Evolutionary conservation across 2,888 invertebrate genomes (phyloP).

Genomic region (Andrena dorsata): DNA sequence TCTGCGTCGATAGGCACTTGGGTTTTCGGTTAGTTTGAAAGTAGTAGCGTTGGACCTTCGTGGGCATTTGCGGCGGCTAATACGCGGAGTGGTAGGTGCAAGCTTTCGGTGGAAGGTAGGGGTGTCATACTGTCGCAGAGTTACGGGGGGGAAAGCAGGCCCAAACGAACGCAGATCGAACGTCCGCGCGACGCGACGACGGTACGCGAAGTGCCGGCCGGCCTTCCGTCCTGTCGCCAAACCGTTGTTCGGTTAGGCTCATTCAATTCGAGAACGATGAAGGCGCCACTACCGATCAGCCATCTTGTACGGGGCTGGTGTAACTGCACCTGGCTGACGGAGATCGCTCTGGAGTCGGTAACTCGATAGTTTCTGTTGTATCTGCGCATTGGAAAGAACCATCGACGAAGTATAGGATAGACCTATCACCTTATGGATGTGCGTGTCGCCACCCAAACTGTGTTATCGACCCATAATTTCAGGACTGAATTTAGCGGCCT

Average conservation of each 20-base stretch:
- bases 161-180: constrained; percentile 34
- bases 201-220: constrained; percentile 82
- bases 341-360: not conserved
- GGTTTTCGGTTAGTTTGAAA: not conserved
- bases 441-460: too few relatives aligned
- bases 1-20: not conserved
- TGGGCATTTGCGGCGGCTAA: not conserved
- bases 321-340: fast-evolving
- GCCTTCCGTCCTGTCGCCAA: constrained; percentile 64
- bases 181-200: constrained; percentile 79
- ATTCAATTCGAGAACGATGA: constrained; percentile 70
- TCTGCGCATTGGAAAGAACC: not conserved
- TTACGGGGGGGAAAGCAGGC: not conserved
- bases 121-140: constrained; percentile 11
- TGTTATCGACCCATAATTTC: too few relatives aligned
- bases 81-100: not conserved
- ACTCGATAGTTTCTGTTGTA: not conserved
- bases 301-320: constrained; percentile 28
- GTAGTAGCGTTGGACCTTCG: not conserved
- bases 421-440: too few relatives aligned
- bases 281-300: constrained; percentile 43
- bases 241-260: constrained; percentile 67
- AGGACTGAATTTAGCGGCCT: too few relatives aligned
- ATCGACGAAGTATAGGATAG: too few relatives aligned
- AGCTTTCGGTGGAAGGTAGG: not conserved